Base-by-base conservation (phyloP, 2,113 vertebrate genomes). In the Oreochromis aureus region DNA sequence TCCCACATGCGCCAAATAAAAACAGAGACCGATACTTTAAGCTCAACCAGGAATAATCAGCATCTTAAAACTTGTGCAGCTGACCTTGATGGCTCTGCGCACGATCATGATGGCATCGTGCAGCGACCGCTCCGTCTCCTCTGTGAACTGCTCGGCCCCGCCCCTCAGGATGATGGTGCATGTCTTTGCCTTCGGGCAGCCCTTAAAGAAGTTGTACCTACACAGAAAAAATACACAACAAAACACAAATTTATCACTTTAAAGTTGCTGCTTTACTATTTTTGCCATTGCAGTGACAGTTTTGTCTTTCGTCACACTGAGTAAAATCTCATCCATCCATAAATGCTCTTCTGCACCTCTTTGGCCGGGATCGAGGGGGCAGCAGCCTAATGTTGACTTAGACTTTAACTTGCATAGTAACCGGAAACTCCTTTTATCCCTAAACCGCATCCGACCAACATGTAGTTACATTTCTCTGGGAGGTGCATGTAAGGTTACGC, bases 91-190 rank as follows among this genome's bases (percentile, higher is more conserved):
- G 24, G 99, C 98, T 56, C 98, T 96, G 89, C 99, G 97, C 56
- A 99, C 99, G 0, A 99, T 99, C 99, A 99, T 99, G 96, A 99
- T 99, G 93, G 98, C 98, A 0, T 99, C 99, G 0, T 99, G 99
- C 89, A 99, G 97, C 3, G 98, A 99, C 2, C 98, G 96, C 81
- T 99, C 99, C 0, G 99, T 99, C 96, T 99, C 99, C 54, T 99
- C 99, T 96, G 99, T 99, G 94, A 99, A 99, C 96, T 99, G 99
- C 61, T 99, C 98, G 0, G 99, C 98, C 0, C 99, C 99, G 0
- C 99, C 99, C 1, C 98, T 97, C 90, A 99, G 97, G 88, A 99
- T 97, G 87, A 99, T 98, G 9, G 99, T 99, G 92, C 98, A 99
- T 0, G 99, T 99, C 93, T 97, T 98, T 0, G 98, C 97, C 93